These are phyloP conservation scores for Salarias fasciatus DNA, from an alignment of 2,797 vertebrate genomes.

Conservation along the genomic window DNA sequence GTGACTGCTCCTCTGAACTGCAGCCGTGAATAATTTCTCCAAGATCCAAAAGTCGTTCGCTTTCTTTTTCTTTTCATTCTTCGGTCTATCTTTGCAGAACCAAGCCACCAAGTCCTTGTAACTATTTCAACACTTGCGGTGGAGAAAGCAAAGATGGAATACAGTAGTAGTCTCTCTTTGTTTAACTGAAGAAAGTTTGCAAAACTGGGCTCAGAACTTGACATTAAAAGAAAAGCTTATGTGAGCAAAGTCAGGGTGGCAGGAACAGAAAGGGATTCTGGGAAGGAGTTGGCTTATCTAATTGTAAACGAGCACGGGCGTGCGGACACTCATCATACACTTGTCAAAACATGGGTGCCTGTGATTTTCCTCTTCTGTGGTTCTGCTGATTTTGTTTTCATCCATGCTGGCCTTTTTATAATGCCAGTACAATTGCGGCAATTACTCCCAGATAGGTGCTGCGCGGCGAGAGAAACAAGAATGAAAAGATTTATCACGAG, in stretches of 20 bases:
- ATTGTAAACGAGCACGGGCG: slow-evolving; percentile 66
- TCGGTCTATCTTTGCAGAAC: slow-evolving; percentile 67
- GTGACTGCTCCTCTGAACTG: slow-evolving; percentile 74
- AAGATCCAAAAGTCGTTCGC: slow-evolving; percentile 69
- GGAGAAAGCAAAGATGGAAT: slow-evolving; percentile 72
- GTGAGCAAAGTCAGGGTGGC: slow-evolving; percentile 50
- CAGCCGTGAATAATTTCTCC: slow-evolving; percentile 79
- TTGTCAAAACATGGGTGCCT: slow-evolving; percentile 75
- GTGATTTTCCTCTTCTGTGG: slow-evolving; percentile 52
- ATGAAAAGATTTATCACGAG: slow-evolving; percentile 82
- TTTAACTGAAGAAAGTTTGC: slow-evolving; percentile 79
- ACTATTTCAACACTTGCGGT: slow-evolving; percentile 78
- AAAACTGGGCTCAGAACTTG: slow-evolving; percentile 71
- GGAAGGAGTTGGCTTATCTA: slow-evolving; percentile 66
- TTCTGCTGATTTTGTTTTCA: slow-evolving; percentile 86
- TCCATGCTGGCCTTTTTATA: slow-evolving; percentile 68
- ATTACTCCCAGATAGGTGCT: slow-evolving; percentile 84
- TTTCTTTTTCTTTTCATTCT: slow-evolving; percentile 27
- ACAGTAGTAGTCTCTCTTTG: slow-evolving; percentile 71
- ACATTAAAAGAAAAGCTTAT: slow-evolving; percentile 69
- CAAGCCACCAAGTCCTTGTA: slow-evolving; percentile 69
- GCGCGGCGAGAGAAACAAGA: slow-evolving; percentile 85
- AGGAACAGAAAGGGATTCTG: slow-evolving; percentile 56
- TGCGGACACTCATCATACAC: slow-evolving; percentile 70
- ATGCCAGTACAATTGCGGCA: slow-evolving; percentile 87